Evolutionary conservation across 2,888 invertebrate species (phyloP), one percentile per base, ranked within the genome.

Genomic region (Oeneis ivallda): DNA sequence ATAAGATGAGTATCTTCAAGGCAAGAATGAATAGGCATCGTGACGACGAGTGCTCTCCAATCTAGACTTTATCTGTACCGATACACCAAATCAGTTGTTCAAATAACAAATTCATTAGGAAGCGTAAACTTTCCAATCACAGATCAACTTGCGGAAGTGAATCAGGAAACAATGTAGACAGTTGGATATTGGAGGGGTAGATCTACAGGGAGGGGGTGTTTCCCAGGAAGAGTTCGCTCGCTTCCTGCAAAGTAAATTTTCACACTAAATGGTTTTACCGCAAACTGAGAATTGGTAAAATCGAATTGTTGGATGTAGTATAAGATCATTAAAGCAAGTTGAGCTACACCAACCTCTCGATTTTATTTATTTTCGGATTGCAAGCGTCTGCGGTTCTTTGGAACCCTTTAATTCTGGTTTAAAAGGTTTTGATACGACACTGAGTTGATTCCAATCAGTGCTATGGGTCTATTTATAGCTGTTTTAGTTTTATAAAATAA

Each of bases 131-230:
- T 19, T 26, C 7, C 52, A 52, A 52, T 53, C 10, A 53, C 39
- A 62, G 39, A 45, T 45, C 34, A 17, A 45, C 45, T 62, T 54
- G 59, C 8, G 50, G 54, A 32, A 52, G 52, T 43, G 41, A 13
- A 66, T 66, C 63, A 69, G 81, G 81, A 82, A 79, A 76, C 75
- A 75, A 68, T 70, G 74, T 75, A 79, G 79, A 81, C 79, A 76
- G 70, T 75, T 72, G 75, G 74, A 72, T 70, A 70, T 68, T 66
- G 65, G 63, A 39, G 63, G 62, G 63, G 19, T 47, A 47, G 49
- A 41, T 39, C 32, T 32, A 57, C 17, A 19, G 17, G 61, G 34
- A 17, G 15, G 58, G 58, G 58, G 43, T 32, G 45, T 26, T 26
- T 26, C n/a, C 26, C 49, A 47, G 61, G 59, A 57, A 43, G 58